Conservation (phyloP, 2,797 vertebrate species). For the Chloroceryle inda region DNA sequence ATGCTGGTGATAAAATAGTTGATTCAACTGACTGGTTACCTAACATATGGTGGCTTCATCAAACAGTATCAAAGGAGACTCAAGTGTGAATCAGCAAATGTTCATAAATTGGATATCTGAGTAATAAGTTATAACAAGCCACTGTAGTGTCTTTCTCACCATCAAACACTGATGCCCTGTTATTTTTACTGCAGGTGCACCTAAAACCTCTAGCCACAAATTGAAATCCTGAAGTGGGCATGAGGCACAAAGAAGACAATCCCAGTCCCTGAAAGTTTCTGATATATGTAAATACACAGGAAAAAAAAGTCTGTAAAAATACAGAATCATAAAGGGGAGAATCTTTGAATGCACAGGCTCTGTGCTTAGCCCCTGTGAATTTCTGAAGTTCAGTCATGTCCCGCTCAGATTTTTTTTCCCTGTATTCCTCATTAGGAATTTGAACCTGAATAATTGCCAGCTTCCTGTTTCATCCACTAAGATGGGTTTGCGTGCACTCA, state of each 20-base stretch:
- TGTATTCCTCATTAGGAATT: not conserved
- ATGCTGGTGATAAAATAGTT: not conserved
- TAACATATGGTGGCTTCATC: not conserved
- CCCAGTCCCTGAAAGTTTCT: not conserved
- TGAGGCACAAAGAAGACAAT: not conserved
- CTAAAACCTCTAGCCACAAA: not conserved
- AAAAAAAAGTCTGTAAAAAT: not conserved
- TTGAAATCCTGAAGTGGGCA: not conserved
- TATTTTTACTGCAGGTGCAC: not conserved
- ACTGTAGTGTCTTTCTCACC: not conserved
- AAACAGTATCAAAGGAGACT: not conserved
- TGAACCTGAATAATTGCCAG: not conserved
- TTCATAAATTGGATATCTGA: not conserved
- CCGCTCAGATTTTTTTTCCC: not conserved
- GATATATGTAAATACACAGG: not conserved
- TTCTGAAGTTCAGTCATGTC: not conserved
- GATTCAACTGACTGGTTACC: not conserved
- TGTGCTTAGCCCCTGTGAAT: not conserved
- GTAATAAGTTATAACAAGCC: not conserved
- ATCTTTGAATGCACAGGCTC: not conserved
- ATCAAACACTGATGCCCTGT: not conserved
- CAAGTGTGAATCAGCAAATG: not conserved
- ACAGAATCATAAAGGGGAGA: not conserved
- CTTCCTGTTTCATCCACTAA: not conserved
- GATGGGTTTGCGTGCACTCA: not conserved